phyloP scores from a whole-genome alignment of 1,140 invertebrate species.

The Atta colombica region DNA sequence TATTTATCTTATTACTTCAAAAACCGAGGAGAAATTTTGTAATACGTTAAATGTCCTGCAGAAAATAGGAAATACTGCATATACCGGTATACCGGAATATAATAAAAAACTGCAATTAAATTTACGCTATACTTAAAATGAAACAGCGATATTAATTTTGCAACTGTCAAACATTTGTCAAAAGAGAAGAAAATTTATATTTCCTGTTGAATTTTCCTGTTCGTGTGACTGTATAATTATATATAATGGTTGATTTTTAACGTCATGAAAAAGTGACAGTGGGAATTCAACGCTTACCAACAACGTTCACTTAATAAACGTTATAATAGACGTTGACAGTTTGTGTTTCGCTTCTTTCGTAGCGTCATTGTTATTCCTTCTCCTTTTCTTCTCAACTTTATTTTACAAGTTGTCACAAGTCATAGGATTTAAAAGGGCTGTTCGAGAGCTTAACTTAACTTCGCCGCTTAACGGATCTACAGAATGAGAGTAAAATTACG shows the following conservation, averaged over 20 bases:
- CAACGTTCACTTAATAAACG: constrained; percentile 13
- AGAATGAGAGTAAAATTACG: constrained; percentile 2
- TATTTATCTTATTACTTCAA: background rate
- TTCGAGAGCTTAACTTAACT: constrained; percentile 43
- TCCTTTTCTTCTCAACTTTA: constrained; percentile 5
- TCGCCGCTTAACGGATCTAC: constrained; percentile 27
- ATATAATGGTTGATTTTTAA: constrained; percentile 19
- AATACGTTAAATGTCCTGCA: background rate
- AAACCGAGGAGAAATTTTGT: background rate
- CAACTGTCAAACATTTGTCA: background rate
- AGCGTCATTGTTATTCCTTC: background rate
- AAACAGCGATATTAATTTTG: constrained; percentile 20
- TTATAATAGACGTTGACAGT: background rate
- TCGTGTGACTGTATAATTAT: constrained; percentile 1
- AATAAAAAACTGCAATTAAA: constrained; percentile 38
- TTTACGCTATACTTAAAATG: background rate
- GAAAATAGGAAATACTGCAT: background rate
- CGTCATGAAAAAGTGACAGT: constrained; percentile 25
- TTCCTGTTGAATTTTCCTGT: background rate
- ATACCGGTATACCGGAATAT: no score
- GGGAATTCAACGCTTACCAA: background rate
- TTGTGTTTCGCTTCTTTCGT: constrained; percentile 31
- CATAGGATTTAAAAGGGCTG: constrained; percentile 40
- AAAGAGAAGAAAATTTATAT: constrained; percentile 25
- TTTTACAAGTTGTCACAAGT: constrained; percentile 33